A percentile compares a stretch with the other conserved stretches of the same genome.
phyloP scores from a whole-genome alignment of 2,888 invertebrate genomes.

The Drosophila subquinaria region DNA sequence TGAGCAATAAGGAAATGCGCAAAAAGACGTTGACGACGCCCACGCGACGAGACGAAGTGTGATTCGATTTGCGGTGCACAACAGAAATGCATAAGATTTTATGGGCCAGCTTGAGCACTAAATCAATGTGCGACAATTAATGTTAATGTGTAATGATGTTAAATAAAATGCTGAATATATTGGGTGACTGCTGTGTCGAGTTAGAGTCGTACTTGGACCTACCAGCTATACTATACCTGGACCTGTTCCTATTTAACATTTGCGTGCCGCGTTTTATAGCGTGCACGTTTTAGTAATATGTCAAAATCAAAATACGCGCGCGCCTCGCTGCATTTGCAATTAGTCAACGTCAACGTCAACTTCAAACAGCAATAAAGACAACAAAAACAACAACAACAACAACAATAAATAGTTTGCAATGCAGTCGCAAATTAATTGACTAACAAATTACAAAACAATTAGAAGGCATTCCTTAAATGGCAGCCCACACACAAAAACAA shows the following conservation, averaged over 20 bases:
- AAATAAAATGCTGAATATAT: slow-evolving; percentile 65
- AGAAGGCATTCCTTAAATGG: slow-evolving; percentile 74
- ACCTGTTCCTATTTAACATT: slow-evolving; percentile 64
- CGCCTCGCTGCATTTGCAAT: slow-evolving; percentile 65
- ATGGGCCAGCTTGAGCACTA: slow-evolving; percentile 60
- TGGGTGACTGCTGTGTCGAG: not conserved
- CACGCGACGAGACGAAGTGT: slow-evolving; percentile 35
- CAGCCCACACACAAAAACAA: slow-evolving; percentile 50
- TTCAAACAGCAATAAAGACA: slow-evolving; percentile 27
- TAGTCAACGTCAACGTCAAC: slow-evolving; percentile 64
- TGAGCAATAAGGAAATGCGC: slow-evolving; percentile 71
- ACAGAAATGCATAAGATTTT: slow-evolving; percentile 52
- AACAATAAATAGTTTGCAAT: slow-evolving; percentile 48
- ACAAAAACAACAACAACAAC: slow-evolving; percentile 34
- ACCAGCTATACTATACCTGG: slow-evolving; percentile 24
- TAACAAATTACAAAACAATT: slow-evolving; percentile 81
- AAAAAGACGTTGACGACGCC: slow-evolving; percentile 49
- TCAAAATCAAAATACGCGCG: slow-evolving; percentile 72
- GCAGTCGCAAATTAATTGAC: slow-evolving; percentile 76
- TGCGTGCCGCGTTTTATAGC: slow-evolving; percentile 62
- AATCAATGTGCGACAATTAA: slow-evolving; percentile 73
- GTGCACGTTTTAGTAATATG: slow-evolving; percentile 78
- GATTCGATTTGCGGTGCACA: slow-evolving; percentile 37
- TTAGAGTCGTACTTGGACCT: slow-evolving; percentile 14
- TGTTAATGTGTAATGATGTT: slow-evolving; percentile 62